Evolutionary conservation across 2,113 vertebrate species (phyloP).

Genomic region (Notothenia rossii): DNA sequence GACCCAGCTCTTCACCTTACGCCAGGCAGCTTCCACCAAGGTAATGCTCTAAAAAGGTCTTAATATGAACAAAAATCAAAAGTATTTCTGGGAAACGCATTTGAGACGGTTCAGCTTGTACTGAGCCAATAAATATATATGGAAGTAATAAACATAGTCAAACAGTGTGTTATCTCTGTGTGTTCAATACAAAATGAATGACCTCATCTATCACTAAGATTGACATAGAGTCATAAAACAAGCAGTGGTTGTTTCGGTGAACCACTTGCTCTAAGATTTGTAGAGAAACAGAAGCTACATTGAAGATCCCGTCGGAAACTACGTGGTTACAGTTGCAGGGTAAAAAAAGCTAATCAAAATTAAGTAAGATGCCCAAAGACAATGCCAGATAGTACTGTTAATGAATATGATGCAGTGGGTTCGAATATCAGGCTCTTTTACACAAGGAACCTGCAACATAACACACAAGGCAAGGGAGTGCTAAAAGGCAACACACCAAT

Average conservation of each 20-base stretch:
- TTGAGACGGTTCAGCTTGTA: neutral
- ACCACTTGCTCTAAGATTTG: neutral
- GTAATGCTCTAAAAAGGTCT: slow-evolving; percentile 41
- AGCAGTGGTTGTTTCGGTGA: neutral
- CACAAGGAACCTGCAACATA: neutral
- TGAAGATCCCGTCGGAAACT: neutral
- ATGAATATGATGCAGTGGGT: neutral
- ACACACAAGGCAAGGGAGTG: neutral
- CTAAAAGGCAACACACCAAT: too few relatives aligned
- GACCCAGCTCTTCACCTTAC: slow-evolving; percentile 83
- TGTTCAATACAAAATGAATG: neutral
- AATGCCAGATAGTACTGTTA: too few relatives aligned
- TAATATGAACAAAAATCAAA: neutral
- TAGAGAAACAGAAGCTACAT: neutral
- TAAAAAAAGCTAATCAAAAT: neutral
- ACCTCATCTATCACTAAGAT: neutral
- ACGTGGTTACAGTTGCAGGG: neutral
- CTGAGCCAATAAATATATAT: neutral
- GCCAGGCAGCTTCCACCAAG: slow-evolving; percentile 81
- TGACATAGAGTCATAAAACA: neutral
- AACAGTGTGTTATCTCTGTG: neutral
- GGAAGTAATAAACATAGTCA: neutral
- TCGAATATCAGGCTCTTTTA: neutral
- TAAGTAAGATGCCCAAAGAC: neutral
- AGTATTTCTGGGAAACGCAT: neutral